Conservation (phyloP, 1,140 invertebrate species). For the Drosophila bipectinata region DNA sequence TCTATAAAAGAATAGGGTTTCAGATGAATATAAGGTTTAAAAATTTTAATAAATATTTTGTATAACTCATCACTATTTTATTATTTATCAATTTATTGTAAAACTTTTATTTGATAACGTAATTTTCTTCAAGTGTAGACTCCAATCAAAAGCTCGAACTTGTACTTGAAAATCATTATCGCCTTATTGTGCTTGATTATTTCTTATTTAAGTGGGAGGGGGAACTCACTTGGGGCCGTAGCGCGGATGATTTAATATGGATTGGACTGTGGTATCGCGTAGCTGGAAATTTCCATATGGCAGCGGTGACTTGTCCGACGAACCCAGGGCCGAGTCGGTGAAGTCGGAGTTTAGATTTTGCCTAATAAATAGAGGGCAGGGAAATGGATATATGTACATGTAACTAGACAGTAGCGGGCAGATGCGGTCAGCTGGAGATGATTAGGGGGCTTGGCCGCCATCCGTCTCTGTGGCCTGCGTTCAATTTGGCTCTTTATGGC, state of each 20-base stretch:
- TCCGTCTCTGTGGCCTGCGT: slow-evolving; percentile 3
- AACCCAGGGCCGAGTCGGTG: slow-evolving; percentile 95
- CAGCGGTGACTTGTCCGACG: slow-evolving; percentile 94
- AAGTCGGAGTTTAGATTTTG: slow-evolving; percentile 98
- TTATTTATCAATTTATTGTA: neutral
- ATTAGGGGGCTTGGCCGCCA: slow-evolving; percentile 42
- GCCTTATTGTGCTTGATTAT: slow-evolving; percentile 17
- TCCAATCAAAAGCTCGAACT: slow-evolving; percentile 1
- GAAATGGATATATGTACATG: slow-evolving; percentile 1
- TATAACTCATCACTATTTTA: neutral
- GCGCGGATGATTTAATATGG: slow-evolving; percentile 95
- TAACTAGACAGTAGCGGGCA: slow-evolving; percentile 27
- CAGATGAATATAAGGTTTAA: neutral
- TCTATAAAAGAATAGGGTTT: slow-evolving; percentile 79
- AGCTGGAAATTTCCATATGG: slow-evolving; percentile 97
- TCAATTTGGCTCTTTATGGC: slow-evolving; percentile 62
- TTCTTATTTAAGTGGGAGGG: slow-evolving; percentile 1
- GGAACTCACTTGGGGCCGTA: slow-evolving; percentile 92
- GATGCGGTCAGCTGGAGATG: slow-evolving; percentile 65
- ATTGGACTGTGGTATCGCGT: slow-evolving; percentile 95
- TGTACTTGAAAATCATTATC: slow-evolving; percentile 17
- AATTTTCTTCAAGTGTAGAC: neutral
- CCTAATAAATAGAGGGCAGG: slow-evolving; percentile 84
- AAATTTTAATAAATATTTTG: neutral
- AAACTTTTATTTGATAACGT: neutral